Conservation (phyloP, 1,140 invertebrate species). For the Venustaconcha ellipsiformis region DNA sequence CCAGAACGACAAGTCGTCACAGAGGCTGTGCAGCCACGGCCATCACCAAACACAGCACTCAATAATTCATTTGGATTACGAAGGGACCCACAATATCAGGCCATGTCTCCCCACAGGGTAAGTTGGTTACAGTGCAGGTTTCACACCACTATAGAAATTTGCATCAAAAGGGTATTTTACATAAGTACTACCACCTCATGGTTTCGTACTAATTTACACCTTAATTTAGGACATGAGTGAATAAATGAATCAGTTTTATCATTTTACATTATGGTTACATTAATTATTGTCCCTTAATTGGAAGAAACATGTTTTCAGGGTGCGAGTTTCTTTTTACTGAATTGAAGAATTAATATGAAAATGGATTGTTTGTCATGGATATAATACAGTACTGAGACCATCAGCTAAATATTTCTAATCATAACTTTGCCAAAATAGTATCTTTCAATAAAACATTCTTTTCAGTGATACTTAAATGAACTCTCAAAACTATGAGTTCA, state of each 20-base stretch:
- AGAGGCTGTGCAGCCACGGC: constrained; percentile 52
- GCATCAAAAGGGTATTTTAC: neutral
- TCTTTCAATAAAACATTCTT: too few relatives aligned
- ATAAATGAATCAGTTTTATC: neutral
- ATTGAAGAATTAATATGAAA: too few relatives aligned
- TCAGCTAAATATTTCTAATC: too few relatives aligned
- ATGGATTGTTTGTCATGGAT: too few relatives aligned
- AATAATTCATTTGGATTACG: constrained; percentile 51
- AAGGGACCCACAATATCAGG: constrained; percentile 46
- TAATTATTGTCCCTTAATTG: neutral
- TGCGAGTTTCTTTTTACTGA: too few relatives aligned
- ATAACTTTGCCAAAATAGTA: too few relatives aligned
- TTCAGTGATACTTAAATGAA: too few relatives aligned
- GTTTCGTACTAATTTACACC: neutral
- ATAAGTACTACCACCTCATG: neutral
- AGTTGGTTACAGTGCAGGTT: constrained; percentile 5
- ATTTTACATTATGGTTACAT: neutral
- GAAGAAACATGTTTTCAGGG: neutral
- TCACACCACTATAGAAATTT: neutral
- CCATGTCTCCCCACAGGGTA: constrained; percentile 39
- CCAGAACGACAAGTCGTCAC: constrained; percentile 53
- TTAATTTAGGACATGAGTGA: neutral
- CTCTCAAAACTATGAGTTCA: too few relatives aligned
- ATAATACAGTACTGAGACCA: too few relatives aligned
- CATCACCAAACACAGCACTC: constrained; percentile 53